Base-by-base conservation (phyloP, 2,888 invertebrate species). In the Clanis bilineata region DNA sequence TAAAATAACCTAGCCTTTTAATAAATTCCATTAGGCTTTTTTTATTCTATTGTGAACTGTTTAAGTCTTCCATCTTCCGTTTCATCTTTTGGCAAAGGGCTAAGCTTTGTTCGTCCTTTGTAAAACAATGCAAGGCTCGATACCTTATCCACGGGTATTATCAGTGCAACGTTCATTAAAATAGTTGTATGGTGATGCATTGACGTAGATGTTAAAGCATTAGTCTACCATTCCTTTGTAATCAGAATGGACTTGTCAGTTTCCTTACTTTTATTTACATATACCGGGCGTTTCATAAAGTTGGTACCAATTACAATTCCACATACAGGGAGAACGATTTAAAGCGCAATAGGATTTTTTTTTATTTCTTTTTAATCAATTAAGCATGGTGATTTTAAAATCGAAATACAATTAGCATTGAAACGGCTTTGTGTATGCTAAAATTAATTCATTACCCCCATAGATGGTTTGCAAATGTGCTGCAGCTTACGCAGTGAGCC, bases 41-140 rank as follows among this genome's bases (percentile, higher is more conserved):
- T 38, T n/a, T 5, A 51, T 18, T 15, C 58, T 47, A 58, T 23
- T 18, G 12, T 51, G 51, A 47, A 38, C 25, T 47, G 36, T 25
- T 58, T 23, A 10, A 15, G 22, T 58, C 10, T 7, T 47, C 51
- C 41, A 51, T n/a, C n/a, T n/a, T n/a, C n/a, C n/a, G 43, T 36
- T 1, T 12, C 15, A 12, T 43, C 23, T 23, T 56, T 56, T 60
- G 44, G 39, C 44, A 45, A 56, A 60, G 39, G 45, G 59, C 39
- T 45, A 18, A 44, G 25, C 25, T 60, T 56, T 60, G 55, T 60
- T 56, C 56, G 22, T 36, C 15, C 28, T 32, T 28, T n/a, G n/a
- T 18, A 18, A 28, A 32, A 56, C 56, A 60, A 38, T 55, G 36
- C 28, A 56, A 60, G 4, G 12, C 18, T 18, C 22, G 18, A 36